Conservation (phyloP, 1,140 invertebrate species). For the Archivesica marissinica region DNA sequence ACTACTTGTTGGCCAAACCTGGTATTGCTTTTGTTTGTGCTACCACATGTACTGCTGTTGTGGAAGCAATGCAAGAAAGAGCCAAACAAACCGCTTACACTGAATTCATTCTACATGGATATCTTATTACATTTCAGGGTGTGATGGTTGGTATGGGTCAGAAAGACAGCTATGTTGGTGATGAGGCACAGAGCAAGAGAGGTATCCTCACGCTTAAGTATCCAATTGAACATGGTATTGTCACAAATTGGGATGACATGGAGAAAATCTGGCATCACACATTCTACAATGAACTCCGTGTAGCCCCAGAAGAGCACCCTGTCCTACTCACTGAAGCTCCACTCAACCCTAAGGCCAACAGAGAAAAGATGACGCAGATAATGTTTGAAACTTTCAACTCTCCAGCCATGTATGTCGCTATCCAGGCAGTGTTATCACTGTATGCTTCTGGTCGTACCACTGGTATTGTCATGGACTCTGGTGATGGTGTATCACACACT, state of each 20-base stretch:
- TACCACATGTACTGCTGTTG: too few species aligned
- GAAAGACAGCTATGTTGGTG: slow-evolving; percentile 98
- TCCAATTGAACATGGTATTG: slow-evolving; percentile 90
- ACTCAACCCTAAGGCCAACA: slow-evolving; percentile 86
- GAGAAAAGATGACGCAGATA: slow-evolving; percentile 97
- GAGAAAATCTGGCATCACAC: slow-evolving; percentile 95
- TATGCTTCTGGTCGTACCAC: slow-evolving; percentile 88
- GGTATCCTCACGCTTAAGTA: slow-evolving; percentile 92
- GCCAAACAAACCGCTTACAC: too few species aligned
- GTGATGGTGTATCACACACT: slow-evolving; percentile 97
- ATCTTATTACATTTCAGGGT: slow-evolving; percentile 84
- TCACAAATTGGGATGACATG: slow-evolving; percentile 90
- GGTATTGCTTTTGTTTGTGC: too few species aligned
- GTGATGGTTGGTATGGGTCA: slow-evolving; percentile 99
- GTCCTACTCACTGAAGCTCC: slow-evolving; percentile 85
- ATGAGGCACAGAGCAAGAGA: slow-evolving; percentile 98
- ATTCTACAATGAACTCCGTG: slow-evolving; percentile 93
- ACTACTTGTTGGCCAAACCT: too few species aligned
- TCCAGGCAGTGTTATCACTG: slow-evolving; percentile 84
- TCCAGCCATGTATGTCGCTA: slow-evolving; percentile 84
- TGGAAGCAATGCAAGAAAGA: too few species aligned
- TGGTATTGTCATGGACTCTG: slow-evolving; percentile 86
- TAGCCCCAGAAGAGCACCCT: slow-evolving; percentile 89
- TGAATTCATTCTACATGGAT: too few species aligned
- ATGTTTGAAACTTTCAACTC: slow-evolving; percentile 93